Percentiles rank a stretch among this genome's conserved stretches.
phyloP scores from a whole-genome alignment of 2,888 invertebrate species.

The Nymphalis urticae region DNA sequence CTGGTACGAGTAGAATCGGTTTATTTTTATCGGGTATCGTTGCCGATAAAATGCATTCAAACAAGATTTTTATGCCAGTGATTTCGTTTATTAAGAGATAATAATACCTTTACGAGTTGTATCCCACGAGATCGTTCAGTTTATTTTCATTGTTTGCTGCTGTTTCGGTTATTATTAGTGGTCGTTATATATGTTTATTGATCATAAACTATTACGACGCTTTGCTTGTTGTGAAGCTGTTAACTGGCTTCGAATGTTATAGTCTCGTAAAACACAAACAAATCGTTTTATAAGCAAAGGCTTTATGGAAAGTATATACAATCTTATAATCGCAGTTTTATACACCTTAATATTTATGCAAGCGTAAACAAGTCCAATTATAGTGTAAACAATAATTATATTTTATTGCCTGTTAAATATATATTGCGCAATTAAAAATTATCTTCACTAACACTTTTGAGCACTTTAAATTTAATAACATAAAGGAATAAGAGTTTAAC shows the following conservation, averaged over 20 bases:
- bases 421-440: not conserved
- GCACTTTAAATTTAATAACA: not conserved
- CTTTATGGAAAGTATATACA: slow-evolving; percentile 17
- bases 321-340: not conserved
- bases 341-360: not conserved
- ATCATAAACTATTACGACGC: slow-evolving; percentile 74
- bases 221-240: slow-evolving; percentile 74
- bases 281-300: slow-evolving; percentile 67
- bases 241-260: slow-evolving; percentile 72
- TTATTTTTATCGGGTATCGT: slow-evolving; percentile 62
- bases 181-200: slow-evolving; percentile 78
- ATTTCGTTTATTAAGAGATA: slow-evolving; percentile 79
- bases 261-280: slow-evolving; percentile 70
- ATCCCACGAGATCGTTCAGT: slow-evolving; percentile 63
- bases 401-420: not conserved
- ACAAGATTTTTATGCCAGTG: slow-evolving; percentile 70
- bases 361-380: not conserved
- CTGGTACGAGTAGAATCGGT: slow-evolving; percentile 52
- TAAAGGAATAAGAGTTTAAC: not conserved
- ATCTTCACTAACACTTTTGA: not conserved
- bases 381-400: not conserved
- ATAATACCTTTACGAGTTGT: slow-evolving; percentile 78
- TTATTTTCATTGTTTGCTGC: slow-evolving; percentile 77
- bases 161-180: slow-evolving; percentile 80
- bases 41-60: slow-evolving; percentile 66